Conservation (phyloP, 2,888 invertebrate species). For the Meganola albula region DNA sequence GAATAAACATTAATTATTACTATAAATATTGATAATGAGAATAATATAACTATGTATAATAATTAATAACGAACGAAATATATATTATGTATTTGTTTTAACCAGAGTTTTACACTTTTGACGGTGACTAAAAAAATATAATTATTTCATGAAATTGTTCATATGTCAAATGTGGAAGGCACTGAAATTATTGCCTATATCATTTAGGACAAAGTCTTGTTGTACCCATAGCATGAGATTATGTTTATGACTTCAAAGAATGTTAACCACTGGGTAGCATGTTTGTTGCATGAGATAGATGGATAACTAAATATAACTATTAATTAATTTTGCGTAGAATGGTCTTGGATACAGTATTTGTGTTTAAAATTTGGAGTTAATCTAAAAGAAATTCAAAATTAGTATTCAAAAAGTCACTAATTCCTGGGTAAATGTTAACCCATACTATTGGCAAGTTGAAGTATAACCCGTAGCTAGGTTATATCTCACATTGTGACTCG, state of each 20-base stretch:
- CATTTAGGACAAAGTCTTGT: constrained; percentile 21
- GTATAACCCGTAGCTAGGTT: constrained; percentile 64
- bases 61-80: too few species aligned
- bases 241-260: constrained; percentile 32
- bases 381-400: constrained; percentile 17
- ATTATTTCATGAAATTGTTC: not conserved
- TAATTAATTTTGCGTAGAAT: constrained; percentile 28
- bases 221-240: constrained; percentile 46
- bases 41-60: too few species aligned
- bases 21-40: too few species aligned
- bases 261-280: constrained; percentile 49
- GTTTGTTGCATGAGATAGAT: constrained; percentile 56
- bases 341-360: constrained; percentile 24
- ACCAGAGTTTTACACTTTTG: too few species aligned
- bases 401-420: too few species aligned
- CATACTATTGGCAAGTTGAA: constrained; percentile 49
- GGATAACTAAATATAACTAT: constrained; percentile 24
- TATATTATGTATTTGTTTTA: too few species aligned
- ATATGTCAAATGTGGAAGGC: constrained; percentile 26
- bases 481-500: constrained; percentile 76
- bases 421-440: constrained; percentile 24
- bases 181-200: constrained; percentile 16
- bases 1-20: too few species aligned
- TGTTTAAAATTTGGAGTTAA: too few species aligned
- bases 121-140: too few species aligned